Conservation (phyloP, 2,113 vertebrate genomes). For the Gambusia affinis region DNA sequence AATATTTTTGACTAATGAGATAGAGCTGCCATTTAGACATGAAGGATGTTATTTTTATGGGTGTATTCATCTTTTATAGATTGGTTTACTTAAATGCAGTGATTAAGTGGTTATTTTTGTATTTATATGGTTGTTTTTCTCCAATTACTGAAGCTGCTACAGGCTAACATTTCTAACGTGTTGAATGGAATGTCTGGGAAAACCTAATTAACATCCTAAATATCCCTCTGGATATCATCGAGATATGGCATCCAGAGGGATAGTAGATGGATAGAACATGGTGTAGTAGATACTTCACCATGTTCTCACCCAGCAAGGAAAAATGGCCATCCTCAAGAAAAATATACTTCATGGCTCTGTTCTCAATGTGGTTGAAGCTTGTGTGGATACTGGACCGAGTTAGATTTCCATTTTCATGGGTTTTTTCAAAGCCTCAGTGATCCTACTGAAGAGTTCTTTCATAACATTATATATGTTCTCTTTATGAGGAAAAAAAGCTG, state of each 20-base stretch:
- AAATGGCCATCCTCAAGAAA: slow-evolving; percentile 41
- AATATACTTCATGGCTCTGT: slow-evolving; percentile 59
- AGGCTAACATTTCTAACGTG: slow-evolving; percentile 29
- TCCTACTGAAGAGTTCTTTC: slow-evolving; percentile 27
- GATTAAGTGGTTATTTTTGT: slow-evolving; percentile 8
- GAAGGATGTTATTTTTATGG: slow-evolving; percentile 56
- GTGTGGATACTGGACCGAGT: slow-evolving; percentile 44
- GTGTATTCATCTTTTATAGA: slow-evolving; percentile 49
- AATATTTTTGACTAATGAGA: slow-evolving; percentile 33
- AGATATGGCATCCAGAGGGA: neutral
- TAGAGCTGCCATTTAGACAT: slow-evolving; percentile 49
- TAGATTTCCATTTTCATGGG: slow-evolving; percentile 46
- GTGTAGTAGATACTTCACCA: slow-evolving; percentile 33
- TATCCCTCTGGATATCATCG: slow-evolving; percentile 13
- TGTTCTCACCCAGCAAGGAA: slow-evolving; percentile 49
- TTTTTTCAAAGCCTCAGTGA: slow-evolving; percentile 20
- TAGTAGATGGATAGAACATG: neutral
- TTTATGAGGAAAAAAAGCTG: slow-evolving; percentile 35
- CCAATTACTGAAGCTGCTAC: slow-evolving; percentile 24
- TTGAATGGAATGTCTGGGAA: neutral
- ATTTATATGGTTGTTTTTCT: slow-evolving; percentile 44
- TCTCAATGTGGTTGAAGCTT: slow-evolving; percentile 33
- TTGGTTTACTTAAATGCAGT: slow-evolving; percentile 37
- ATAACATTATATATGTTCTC: slow-evolving; percentile 41
- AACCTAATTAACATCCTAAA: slow-evolving; percentile 7